Evolutionary conservation across 2,888 invertebrate genomes (phyloP).

Genomic region (Spisula solida): DNA sequence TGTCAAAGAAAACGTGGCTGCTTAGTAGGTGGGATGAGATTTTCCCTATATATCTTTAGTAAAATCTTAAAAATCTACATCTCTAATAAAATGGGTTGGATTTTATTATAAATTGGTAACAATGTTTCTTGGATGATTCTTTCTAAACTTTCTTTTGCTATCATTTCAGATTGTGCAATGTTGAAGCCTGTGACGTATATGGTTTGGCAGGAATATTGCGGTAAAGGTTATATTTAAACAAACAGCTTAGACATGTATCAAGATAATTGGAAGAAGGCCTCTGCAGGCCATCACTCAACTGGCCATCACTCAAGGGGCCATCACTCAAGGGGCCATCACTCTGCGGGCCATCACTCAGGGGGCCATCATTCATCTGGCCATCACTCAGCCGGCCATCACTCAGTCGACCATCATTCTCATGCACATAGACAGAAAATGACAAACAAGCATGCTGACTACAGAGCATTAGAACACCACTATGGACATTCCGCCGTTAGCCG

Average conservation of each 20-base stretch:
- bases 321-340: neutral
- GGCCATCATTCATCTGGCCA: neutral
- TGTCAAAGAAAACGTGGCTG: too few relatives aligned
- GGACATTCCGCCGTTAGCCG: neutral
- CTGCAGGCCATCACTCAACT: neutral
- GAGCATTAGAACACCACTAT: neutral
- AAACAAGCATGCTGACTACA: neutral
- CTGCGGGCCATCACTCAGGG: neutral
- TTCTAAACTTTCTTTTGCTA: neutral
- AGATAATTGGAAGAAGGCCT: neutral
- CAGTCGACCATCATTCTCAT: neutral
- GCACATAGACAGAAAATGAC: neutral
- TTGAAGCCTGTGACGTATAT: neutral
- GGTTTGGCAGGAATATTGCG: neutral
- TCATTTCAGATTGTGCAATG: neutral
- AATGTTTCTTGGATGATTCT: too few relatives aligned
- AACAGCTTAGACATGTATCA: constrained; percentile 6
- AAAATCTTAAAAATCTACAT: too few relatives aligned
- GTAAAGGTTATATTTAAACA: neutral
- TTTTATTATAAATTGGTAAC: too few relatives aligned
- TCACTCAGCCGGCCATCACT: neutral
- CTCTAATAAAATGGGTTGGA: too few relatives aligned
- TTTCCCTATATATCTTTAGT: too few relatives aligned
- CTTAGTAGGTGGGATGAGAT: too few relatives aligned
- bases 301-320: too few relatives aligned